Evolutionary conservation across 2,888 invertebrate species (phyloP), one percentile per base, ranked within the genome.

Genomic region (Melinaea marsaeus): DNA sequence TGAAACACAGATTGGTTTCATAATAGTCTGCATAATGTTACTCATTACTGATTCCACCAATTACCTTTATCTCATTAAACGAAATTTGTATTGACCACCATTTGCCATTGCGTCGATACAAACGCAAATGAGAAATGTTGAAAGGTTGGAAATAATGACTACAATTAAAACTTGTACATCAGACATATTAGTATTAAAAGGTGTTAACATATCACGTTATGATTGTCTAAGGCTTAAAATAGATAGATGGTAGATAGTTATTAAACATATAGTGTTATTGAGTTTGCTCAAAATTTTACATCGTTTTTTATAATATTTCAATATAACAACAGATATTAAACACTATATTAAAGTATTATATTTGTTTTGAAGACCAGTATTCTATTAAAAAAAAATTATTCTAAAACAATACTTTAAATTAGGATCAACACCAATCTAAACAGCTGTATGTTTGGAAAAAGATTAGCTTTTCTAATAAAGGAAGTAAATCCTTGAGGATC

Each of bases 1-100:
- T 65, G 65, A 68, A 68, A 68, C 67, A 55, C 62, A 62, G 68
- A 69, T 69, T 66, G 68, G 65, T 65, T 69, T 64, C 68, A 69
- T 66, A 60, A 55, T 65, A 61, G 64, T 64, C 63, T 64, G 69
- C 64, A 65, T 66, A 68, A 68, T 66, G 58, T 33, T 57, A 13
- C 65, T 68, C 68, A 69, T 69, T 69, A 68, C 65, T 57, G 68
- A 69, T 64, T 67, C 57, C 63, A 61, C 56, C 65, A 68, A 69
- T 69, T 68, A 68, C 64, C 64, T 64, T 69, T 64, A 69, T 69
- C 64, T 65, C 65, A 64, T 68, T 66, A 66, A 68, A 63, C 64
- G 67, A 61, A 66, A 68, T 63, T 68, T 64, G 62, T 66, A 66
- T 66, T 66, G 63, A 58, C 57, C 34, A 57, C 66, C 58, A 64